These are phyloP conservation scores for Hippocampus zosterae DNA, from an alignment of 2,113 vertebrate genomes.

Conservation along the genomic window DNA sequence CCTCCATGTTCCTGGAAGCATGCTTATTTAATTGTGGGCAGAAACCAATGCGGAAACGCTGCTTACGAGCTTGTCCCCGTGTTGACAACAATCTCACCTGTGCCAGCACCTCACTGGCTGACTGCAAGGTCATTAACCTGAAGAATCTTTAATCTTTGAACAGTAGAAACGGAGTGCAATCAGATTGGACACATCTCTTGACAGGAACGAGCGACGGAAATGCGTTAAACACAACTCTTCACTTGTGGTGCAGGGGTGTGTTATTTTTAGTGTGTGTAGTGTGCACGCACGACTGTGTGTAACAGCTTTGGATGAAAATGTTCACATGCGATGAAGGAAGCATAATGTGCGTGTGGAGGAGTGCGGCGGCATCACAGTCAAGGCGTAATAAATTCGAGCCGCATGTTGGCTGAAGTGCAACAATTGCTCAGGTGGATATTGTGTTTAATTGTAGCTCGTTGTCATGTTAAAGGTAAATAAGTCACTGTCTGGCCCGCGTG, in stretches of 20 bases:
- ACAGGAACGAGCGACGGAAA: background rate
- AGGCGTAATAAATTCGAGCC: constrained; percentile 59
- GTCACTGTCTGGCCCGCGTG: constrained; percentile 71
- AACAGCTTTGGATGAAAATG: constrained; percentile 42
- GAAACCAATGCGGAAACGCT: constrained; percentile 48
- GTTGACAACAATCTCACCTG: constrained; percentile 75
- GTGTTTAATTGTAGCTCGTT: constrained; percentile 70
- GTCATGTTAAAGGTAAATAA: constrained; percentile 88
- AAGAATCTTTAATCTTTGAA: constrained; percentile 16
- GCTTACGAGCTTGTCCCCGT: constrained; percentile 71
- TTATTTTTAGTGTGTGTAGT: constrained; percentile 40
- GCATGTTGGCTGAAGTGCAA: constrained; percentile 49
- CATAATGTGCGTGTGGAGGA: constrained; percentile 56
- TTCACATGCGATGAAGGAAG: constrained; percentile 51
- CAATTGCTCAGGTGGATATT: constrained; percentile 71
- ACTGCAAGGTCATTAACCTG: constrained; percentile 58
- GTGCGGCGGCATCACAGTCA: constrained; percentile 56
- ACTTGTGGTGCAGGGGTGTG: constrained; percentile 51
- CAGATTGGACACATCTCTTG: background rate
- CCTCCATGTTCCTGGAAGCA: constrained; percentile 85
- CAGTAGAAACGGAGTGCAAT: background rate
- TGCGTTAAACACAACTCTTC: constrained; percentile 38
- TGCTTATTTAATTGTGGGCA: constrained; percentile 82
- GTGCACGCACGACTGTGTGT: constrained; percentile 18
- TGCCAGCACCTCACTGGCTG: constrained; percentile 58